Evolutionary conservation across 2,113 vertebrate species (phyloP).

Genomic region (Lamprotornis superbus): DNA sequence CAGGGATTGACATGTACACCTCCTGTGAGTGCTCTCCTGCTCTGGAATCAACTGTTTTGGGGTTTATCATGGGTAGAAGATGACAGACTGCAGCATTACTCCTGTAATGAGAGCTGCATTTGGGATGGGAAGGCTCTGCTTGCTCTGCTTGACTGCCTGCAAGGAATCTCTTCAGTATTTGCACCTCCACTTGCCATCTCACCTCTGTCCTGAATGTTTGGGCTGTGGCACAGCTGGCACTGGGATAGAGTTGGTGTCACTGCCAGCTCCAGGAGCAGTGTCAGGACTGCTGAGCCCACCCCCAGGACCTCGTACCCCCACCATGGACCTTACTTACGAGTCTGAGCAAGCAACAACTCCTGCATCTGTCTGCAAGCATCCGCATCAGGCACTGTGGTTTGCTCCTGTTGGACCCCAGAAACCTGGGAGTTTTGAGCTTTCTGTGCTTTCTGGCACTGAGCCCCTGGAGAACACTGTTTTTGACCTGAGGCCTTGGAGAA

Average conservation of each 20-base stretch:
- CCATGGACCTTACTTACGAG: fast-evolving
- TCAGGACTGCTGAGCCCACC: fast-evolving
- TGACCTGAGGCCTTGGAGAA: too few relatives aligned
- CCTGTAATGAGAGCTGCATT: background rate
- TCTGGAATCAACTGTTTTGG: fast-evolving
- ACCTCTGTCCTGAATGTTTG: fast-evolving
- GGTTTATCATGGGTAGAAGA: background rate
- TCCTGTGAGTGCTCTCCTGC: background rate
- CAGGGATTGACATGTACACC: fast-evolving
- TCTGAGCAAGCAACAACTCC: background rate
- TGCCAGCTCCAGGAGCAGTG: fast-evolving
- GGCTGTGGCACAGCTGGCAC: fast-evolving
- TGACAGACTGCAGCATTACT: background rate
- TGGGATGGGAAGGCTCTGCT: background rate
- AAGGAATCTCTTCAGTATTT: background rate
- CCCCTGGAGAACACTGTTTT: too few relatives aligned
- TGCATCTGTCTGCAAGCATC: background rate
- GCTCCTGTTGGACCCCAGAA: too few relatives aligned
- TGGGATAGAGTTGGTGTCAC: background rate
- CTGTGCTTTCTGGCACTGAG: too few relatives aligned
- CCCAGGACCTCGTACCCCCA: fast-evolving
- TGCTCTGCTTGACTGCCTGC: background rate
- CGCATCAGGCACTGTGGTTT: fast-evolving
- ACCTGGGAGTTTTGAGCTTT: too few relatives aligned
- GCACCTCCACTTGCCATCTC: background rate